phyloP scores from a whole-genome alignment of 2,113 vertebrate species.

The Tragelaphus imberbis region DNA sequence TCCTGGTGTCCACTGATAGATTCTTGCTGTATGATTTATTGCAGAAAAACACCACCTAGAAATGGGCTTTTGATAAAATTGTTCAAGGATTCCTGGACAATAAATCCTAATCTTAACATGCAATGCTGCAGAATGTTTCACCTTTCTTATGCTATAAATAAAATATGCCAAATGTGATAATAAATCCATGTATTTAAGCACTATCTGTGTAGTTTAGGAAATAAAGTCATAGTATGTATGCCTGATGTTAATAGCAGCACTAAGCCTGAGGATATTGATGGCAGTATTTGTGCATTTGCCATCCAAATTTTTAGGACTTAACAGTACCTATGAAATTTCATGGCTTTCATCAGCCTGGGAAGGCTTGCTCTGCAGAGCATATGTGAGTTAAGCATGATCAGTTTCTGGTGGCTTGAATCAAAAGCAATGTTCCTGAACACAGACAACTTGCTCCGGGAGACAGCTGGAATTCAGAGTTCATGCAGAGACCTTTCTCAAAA shows the following conservation, averaged over 20 bases:
- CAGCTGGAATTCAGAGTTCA: slow-evolving; percentile 64
- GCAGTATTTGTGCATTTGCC: slow-evolving; percentile 72
- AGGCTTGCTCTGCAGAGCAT: slow-evolving; percentile 63
- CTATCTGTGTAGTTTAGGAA: slow-evolving; percentile 88
- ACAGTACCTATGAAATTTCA: slow-evolving; percentile 72
- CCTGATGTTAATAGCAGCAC: slow-evolving; percentile 74
- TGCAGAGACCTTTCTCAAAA: slow-evolving; percentile 70
- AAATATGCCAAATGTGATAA: slow-evolving; percentile 89
- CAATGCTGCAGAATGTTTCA: slow-evolving; percentile 93
- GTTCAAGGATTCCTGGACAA: slow-evolving; percentile 98
- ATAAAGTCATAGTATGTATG: slow-evolving; percentile 79
- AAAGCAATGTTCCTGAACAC: slow-evolving; percentile 57
- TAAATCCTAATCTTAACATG: slow-evolving; percentile 99
- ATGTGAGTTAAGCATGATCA: slow-evolving; percentile 62
- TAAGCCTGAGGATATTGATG: slow-evolving; percentile 75
- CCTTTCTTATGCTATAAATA: slow-evolving; percentile 98
- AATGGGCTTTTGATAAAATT: slow-evolving; percentile 99
- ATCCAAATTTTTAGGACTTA: slow-evolving; percentile 73
- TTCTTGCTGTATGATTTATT: slow-evolving; percentile 98
- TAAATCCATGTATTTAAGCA: slow-evolving; percentile 94
- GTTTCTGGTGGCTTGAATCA: slow-evolving; percentile 60
- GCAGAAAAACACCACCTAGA: slow-evolving; percentile 97
- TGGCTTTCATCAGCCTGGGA: slow-evolving; percentile 68
- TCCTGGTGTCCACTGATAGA: slow-evolving; percentile 97
- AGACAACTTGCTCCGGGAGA: slow-evolving; percentile 51